A percentile compares a stretch with the other conserved stretches of the same genome.
These are phyloP conservation scores for Caprella mutica DNA, from an alignment of 2,888 invertebrate genomes.

Conservation along the genomic window DNA sequence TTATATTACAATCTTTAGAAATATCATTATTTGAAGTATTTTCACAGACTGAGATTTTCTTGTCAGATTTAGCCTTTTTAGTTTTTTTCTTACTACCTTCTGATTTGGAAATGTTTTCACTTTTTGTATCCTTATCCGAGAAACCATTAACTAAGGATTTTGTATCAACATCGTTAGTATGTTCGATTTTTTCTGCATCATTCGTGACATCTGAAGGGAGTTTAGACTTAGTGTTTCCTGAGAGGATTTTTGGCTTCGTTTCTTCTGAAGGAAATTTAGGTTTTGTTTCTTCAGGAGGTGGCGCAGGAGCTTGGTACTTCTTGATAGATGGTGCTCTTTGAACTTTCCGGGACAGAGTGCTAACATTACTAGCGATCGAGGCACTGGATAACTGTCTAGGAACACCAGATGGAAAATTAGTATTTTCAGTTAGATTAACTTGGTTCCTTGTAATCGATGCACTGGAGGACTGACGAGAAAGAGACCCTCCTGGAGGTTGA, in stretches of 20 bases:
- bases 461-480: slow-evolving; percentile 1
- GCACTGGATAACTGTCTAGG: background rate
- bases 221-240: background rate
- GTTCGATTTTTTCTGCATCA: background rate
- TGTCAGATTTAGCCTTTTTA: slow-evolving; percentile 9
- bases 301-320: slow-evolving; percentile 23
- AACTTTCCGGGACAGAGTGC: background rate
- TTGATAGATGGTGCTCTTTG: slow-evolving; percentile 20
- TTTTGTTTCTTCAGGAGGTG: slow-evolving; percentile 3
- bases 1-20: too few relatives aligned
- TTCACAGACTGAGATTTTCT: slow-evolving; percentile 14
- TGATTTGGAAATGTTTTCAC: background rate
- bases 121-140: too few relatives aligned
- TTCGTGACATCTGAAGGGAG: background rate
- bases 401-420: too few relatives aligned
- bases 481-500: slow-evolving; percentile 18
- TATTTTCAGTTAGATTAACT: background rate
- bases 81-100: background rate
- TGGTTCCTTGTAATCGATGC: background rate
- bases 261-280: background rate
- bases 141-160: background rate
- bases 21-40: slow-evolving; percentile 11
- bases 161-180: background rate
- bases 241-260: background rate
- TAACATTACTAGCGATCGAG: background rate